These are phyloP conservation scores for Nemurella pictetii DNA, from an alignment of 2,888 invertebrate species.

Conservation along the genomic window DNA sequence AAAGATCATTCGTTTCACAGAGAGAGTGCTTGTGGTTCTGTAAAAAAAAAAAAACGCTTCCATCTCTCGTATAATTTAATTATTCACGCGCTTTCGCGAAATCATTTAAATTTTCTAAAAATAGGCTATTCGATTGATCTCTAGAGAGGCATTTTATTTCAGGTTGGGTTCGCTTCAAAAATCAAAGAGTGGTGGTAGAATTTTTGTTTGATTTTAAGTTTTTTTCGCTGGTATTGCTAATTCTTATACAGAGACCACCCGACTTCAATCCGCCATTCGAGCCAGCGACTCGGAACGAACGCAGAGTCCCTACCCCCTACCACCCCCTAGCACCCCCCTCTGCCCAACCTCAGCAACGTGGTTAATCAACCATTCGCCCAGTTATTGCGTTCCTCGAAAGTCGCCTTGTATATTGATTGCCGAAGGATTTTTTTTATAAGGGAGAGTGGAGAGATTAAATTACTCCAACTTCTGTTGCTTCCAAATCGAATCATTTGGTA, in stretches of 20 bases:
- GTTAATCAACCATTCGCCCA: conserved; percentile 22
- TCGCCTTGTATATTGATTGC: neutral
- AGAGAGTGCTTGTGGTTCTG: no score
- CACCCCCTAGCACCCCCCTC: conserved; percentile 17
- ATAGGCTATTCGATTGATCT: neutral
- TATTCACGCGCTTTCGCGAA: neutral
- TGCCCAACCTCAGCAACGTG: conserved; percentile 33
- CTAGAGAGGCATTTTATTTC: conserved; percentile 5
- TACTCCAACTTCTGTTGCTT: neutral
- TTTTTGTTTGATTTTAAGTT: neutral
- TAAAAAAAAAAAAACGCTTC: no score
- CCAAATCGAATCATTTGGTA: neutral
- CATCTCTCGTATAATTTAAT: no score
- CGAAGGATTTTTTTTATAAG: neutral
- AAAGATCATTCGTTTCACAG: no score
- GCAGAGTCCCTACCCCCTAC: neutral
- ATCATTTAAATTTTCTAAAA: neutral
- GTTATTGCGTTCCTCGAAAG: neutral
- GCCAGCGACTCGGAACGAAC: neutral
- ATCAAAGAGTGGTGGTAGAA: conserved; percentile 28
- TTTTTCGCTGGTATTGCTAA: conserved; percentile 38
- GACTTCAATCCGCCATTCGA: neutral
- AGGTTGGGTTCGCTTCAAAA: conserved; percentile 30
- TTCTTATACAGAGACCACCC: conserved; percentile 13
- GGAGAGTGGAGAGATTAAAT: neutral